A percentile compares a stretch with the other conserved stretches of the same genome.
phyloP scores from a whole-genome alignment of 1,140 invertebrate genomes.

The Prorops nasuta region DNA sequence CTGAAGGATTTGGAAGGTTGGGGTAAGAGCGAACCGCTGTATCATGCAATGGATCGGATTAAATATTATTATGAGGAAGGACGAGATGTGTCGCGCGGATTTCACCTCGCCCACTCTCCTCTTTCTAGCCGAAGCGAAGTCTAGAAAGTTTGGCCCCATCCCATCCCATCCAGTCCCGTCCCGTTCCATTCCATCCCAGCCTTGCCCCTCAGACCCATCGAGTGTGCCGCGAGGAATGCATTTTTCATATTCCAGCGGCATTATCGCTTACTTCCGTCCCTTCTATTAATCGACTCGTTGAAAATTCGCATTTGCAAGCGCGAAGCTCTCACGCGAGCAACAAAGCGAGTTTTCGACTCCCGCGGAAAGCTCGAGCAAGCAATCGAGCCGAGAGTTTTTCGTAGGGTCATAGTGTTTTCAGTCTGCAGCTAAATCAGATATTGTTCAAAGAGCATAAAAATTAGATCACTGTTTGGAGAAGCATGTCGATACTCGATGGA shows the following conservation, averaged over 20 bases:
- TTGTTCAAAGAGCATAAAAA: too few species aligned
- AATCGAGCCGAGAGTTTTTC: background rate
- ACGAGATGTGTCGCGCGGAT: conserved; percentile 39
- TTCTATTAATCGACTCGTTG: conserved; percentile 32
- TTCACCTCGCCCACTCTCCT: conserved; percentile 14
- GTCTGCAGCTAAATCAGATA: too few species aligned
- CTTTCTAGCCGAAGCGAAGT: conserved; percentile 22
- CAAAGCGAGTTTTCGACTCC: conserved; percentile 15
- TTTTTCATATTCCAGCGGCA: conserved; percentile 39
- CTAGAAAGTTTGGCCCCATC: conserved; percentile 37
- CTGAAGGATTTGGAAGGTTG: conserved; percentile 39
- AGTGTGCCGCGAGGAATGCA: conserved; percentile 33
- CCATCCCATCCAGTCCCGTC: conserved; percentile 13
- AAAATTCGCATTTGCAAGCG: conserved; percentile 3
- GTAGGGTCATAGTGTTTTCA: background rate
- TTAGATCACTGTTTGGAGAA: too few species aligned
- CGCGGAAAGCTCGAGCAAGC: background rate
- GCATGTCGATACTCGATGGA: too few species aligned
- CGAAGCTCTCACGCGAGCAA: conserved; percentile 6
- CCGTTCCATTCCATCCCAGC: too few species aligned
- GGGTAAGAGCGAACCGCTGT: conserved; percentile 51
- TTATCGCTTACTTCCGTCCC: conserved; percentile 24
- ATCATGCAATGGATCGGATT: conserved; percentile 51
- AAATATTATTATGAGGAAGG: conserved; percentile 52
- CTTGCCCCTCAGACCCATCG: conserved; percentile 9